Percentiles rank a stretch among this genome's conserved stretches.
These are phyloP conservation scores for Peucedramus taeniatus DNA, from an alignment of 2,113 vertebrate genomes.

Conservation along the genomic window DNA sequence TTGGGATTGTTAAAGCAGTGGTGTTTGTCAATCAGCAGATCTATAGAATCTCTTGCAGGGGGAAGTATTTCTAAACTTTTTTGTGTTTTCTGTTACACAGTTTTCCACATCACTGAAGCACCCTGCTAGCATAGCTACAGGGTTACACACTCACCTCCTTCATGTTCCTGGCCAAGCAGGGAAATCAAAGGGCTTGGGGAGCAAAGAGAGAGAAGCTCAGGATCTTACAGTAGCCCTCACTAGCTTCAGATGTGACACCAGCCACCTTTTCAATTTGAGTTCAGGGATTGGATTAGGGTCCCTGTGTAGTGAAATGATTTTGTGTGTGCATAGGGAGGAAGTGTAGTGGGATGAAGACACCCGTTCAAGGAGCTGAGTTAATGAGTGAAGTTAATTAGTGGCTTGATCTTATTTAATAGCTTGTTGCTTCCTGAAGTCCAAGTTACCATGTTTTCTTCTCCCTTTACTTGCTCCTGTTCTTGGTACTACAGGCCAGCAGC, in stretches of 20 bases:
- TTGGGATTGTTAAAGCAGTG: neutral
- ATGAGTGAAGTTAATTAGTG: neutral
- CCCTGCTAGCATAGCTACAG: neutral
- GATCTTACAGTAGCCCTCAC: neutral
- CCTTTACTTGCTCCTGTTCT: neutral
- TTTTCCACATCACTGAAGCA: neutral
- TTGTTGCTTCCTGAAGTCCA: neutral
- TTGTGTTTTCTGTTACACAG: rapidly evolving
- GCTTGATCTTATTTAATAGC: neutral
- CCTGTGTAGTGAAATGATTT: neutral
- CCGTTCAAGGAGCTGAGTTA: neutral
- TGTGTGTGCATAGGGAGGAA: neutral
- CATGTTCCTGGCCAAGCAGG: neutral
- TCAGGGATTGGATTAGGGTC: neutral
- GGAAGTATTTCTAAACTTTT: neutral
- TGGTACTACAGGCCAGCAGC: neutral
- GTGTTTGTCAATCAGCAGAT: neutral
- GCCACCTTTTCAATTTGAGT: neutral
- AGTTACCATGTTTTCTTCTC: neutral
- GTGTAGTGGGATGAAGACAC: neutral
- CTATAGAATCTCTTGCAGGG: neutral
- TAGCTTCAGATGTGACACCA: neutral
- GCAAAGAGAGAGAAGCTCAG: neutral
- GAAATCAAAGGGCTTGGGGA: neutral
- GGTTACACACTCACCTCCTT: rapidly evolving